Evolutionary conservation across 1,140 invertebrate species (phyloP).

Genomic region (Nasonia longicornis): DNA sequence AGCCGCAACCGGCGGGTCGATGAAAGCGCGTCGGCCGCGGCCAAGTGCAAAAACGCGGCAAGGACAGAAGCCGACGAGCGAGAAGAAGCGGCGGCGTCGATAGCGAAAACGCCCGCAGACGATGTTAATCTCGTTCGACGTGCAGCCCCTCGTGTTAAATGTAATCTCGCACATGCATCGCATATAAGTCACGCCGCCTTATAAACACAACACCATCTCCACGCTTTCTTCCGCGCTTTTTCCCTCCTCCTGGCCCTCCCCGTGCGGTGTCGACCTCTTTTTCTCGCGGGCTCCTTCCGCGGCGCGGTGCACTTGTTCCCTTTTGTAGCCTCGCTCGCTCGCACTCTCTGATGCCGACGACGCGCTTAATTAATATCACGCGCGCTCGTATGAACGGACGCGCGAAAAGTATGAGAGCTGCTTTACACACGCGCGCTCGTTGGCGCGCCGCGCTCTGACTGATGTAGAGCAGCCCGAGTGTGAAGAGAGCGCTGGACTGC

Average conservation of each 20-base stretch:
- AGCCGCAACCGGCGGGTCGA: not conserved
- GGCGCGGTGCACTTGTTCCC: constrained; percentile 40
- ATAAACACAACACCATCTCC: constrained; percentile 39
- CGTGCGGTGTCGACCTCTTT: constrained; percentile 36
- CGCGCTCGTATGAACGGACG: constrained; percentile 42
- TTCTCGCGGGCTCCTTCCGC: constrained; percentile 53
- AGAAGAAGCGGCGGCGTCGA: not conserved
- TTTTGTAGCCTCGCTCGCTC: constrained; percentile 4
- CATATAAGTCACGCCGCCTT: constrained; percentile 14
- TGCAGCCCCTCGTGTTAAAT: constrained; percentile 25
- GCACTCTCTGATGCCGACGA: constrained; percentile 20
- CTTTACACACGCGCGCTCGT: not conserved
- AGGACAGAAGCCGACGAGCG: not conserved
- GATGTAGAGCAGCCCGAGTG: constrained; percentile 22
- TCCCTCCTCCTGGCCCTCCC: not conserved
- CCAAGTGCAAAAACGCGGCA: not conserved
- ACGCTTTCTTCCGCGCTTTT: constrained; percentile 24
- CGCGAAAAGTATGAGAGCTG: not conserved
- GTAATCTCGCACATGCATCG: constrained; percentile 44
- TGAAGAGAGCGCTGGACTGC: constrained; percentile 29
- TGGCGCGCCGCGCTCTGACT: constrained; percentile 17
- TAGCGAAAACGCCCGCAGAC: constrained; percentile 21
- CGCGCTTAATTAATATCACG: constrained; percentile 67
- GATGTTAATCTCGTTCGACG: constrained; percentile 43
- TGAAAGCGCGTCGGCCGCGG: not conserved